Conservation (phyloP, 2,888 invertebrate genomes). For the Rosalia funebris region DNA sequence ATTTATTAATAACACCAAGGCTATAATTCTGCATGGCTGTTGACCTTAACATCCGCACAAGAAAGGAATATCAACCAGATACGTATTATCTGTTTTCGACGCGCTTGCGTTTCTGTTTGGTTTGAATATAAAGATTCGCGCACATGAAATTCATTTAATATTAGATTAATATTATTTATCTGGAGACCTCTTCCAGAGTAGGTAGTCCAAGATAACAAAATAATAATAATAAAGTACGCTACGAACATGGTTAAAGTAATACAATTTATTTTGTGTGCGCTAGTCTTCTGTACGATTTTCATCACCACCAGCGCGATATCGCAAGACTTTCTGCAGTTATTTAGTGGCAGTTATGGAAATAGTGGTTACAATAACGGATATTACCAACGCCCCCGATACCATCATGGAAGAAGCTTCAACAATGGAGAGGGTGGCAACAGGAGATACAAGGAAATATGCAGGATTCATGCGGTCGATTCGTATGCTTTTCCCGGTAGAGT, state of each 20-base stretch:
- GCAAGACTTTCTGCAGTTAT: constrained; percentile 11
- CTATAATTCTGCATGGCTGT: constrained; percentile 2
- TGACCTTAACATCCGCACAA: constrained; percentile 22
- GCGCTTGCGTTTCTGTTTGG: constrained; percentile 18
- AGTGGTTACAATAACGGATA: constrained; percentile 27
- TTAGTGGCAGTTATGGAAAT: constrained; percentile 15
- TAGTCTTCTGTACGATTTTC: background rate
- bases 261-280: background rate
- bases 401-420: constrained; percentile 41
- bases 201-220: constrained; percentile 15
- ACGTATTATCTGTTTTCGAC: background rate
- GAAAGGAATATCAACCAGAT: constrained; percentile 26
- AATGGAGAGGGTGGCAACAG: constrained; percentile 62
- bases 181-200: constrained; percentile 20
- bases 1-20: no score
- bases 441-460: constrained; percentile 77
- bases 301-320: background rate
- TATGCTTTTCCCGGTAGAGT: constrained; percentile 68
- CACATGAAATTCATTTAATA: constrained; percentile 13
- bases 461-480: constrained; percentile 71
- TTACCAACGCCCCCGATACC: constrained; percentile 30
- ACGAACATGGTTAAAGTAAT: background rate
- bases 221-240: constrained; percentile 3
- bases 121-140: constrained; percentile 13
- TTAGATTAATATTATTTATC: constrained; percentile 7